Evolutionary conservation across 2,888 invertebrate species (phyloP), one percentile per base, ranked within the genome.

Genomic region (Podotricha telesiphe): DNA sequence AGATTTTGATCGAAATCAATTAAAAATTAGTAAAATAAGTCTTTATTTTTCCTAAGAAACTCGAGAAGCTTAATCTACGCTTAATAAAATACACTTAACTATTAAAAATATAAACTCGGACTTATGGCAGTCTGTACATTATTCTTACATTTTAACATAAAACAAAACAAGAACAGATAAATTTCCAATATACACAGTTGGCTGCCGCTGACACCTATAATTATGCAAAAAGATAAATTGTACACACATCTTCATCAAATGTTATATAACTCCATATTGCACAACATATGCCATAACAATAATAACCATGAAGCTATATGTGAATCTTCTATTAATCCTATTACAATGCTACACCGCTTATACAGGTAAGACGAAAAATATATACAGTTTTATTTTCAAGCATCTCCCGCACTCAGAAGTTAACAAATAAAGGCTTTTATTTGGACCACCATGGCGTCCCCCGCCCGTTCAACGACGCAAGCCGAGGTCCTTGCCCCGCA

Each of bases 271-370:
- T 22, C 62, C 53, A 42, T 61, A 48, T 68, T 15, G 20, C 45
- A 58, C 20, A 53, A 37, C 20, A n/a, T 45, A 64, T 62, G 40
- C 50, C 53, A 69, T 68, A 51, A 62, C 65, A 70, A 63, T 59
- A 58, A 69, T 73, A 69, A 75, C 71, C 70, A 88, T 89, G 89
- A 82, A 82, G 74, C 76, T 80, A 10, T 67, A 69, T 64, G 68
- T 76, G 50, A 68, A 62, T 47, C 56, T 80, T 2, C 8, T 83
- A 3, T n/a, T 83, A 11, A 37, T 79, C 63, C 48, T 79, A n/a
- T 59, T 77, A 47, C 75, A 75, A 75, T 80, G 74, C 72, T 64
- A 69, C 22, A 34, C 69, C 45, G 19, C 71, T 48, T 55, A 69
- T 15, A 65, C 73, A 73, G 79, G 79, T 79, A 76, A 47, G 70